A percentile compares a stretch with the other conserved stretches of the same genome.
phyloP scores from a whole-genome alignment of 2,888 invertebrate species.

The Cryptocheilus praepositus region DNA sequence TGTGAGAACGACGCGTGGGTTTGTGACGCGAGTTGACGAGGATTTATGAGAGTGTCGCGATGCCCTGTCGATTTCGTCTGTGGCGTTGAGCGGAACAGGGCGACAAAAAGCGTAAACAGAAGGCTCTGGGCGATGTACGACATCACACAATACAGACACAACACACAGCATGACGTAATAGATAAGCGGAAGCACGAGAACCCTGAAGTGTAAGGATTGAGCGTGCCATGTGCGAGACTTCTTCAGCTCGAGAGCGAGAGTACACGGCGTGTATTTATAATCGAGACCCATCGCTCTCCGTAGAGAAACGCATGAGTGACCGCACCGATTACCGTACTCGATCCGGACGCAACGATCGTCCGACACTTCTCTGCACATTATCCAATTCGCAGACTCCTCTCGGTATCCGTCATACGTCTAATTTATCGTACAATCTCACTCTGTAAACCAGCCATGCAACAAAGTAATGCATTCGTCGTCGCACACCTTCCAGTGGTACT shows the following conservation, averaged over 20 bases:
- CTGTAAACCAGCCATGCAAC: constrained; percentile 34
- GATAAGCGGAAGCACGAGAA: constrained; percentile 24
- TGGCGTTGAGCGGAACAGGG: constrained; percentile 27
- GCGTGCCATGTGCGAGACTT: constrained; percentile 52
- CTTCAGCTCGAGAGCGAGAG: constrained; percentile 7
- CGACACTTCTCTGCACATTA: constrained; percentile 52
- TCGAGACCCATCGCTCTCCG: too few relatives aligned
- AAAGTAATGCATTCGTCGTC: constrained; percentile 43
- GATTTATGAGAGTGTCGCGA: constrained; percentile 25
- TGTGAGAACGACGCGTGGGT: not conserved
- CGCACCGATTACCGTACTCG: too few relatives aligned
- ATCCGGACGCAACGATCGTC: constrained; percentile 40
- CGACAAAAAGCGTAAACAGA: constrained; percentile 20
- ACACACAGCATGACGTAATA: constrained; percentile 18
- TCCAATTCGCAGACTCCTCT: constrained; percentile 36
- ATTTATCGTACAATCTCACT: constrained; percentile 51
- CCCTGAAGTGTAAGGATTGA: constrained; percentile 44
- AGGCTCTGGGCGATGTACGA: constrained; percentile 30
- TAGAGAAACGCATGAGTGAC: too few relatives aligned
- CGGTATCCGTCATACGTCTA: constrained; percentile 54
- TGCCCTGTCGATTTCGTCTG: constrained; percentile 35
- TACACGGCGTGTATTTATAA: constrained; percentile 45
- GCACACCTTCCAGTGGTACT: constrained; percentile 57
- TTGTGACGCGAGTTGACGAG: constrained; percentile 7
- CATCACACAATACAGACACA: constrained; percentile 29